Base-by-base conservation (phyloP, 1,140 invertebrate species). In the Drosophila sp. region DNA sequence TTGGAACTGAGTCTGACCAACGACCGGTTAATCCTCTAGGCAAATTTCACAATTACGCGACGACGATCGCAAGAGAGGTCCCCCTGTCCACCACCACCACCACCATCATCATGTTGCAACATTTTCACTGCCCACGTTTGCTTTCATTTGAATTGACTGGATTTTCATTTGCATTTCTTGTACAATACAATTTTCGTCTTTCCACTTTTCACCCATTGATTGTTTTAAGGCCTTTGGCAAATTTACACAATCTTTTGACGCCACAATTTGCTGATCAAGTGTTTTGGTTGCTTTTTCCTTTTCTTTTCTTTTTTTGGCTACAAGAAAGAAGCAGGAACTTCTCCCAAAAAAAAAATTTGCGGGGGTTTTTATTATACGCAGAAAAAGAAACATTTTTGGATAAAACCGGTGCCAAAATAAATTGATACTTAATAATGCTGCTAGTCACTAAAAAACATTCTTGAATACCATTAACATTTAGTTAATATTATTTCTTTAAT, bases 111-210 rank as follows among this genome's bases (percentile, higher is more conserved):
- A 50, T 50, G 72, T 86, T 87, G 79, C 83, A 86, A 76, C 71
- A 86, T 61, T 80, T 72, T 65, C 61, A 57, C 72, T 76, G 73
- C 54, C 60, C 73, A 76, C 72, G 72, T 69, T 70, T 68, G 77
- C 81, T 86, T 86, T 89, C 83, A 55, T 89, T 89, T 76, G 72
- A 89, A 89, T 80, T 80, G 69, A 57, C 79, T 73, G 74, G 62
- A 60, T 63, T 72, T 68, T 62, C 67, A 86, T 86, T 86, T 89
- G 80, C 71, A 80, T 84, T 84, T 69, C 66, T 38, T 79, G 56
- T 29, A 4, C 33, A 25, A 50, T 50, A 50, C 44, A 50, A 50
- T 62, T 47, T 55, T 57, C 47, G 67, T 58, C 33, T 56, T 68
- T 64, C 60, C 66, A 77, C 73, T 77, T 77, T 77, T 76, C 75